phyloP scores from a whole-genome alignment of 1,140 invertebrate species.

The Diuraphis noxia region DNA sequence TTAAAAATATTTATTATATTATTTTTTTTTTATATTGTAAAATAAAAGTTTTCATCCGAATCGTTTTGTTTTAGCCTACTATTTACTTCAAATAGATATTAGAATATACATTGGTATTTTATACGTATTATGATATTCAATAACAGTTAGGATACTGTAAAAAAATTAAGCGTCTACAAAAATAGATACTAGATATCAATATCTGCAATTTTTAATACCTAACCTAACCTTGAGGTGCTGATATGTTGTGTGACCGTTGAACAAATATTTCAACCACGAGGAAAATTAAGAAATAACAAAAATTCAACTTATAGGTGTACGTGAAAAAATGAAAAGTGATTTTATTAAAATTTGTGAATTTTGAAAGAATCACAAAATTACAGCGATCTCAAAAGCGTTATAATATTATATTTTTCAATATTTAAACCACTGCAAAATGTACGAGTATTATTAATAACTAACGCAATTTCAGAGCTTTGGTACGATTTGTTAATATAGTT shows the following conservation, averaged over 20 bases:
- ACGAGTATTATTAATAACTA: neutral
- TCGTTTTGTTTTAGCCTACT: neutral
- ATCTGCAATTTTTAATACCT: neutral
- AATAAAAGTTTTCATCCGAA: constrained; percentile 20
- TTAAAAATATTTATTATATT: constrained; percentile 4
- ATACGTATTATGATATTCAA: neutral
- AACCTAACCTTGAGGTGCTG: neutral
- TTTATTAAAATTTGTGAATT: neutral
- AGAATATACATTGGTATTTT: neutral
- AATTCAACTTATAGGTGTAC: neutral
- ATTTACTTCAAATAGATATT: neutral
- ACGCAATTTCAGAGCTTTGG: neutral
- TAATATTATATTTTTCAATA: too few species aligned
- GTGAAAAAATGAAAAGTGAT: neutral
- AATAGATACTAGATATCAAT: neutral
- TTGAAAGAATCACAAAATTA: too few species aligned
- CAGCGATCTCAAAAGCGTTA: too few species aligned
- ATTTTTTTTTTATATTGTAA: neutral
- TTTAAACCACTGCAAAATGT: neutral
- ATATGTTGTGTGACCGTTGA: too few species aligned
- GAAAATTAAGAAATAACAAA: too few species aligned
- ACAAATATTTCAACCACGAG: too few species aligned
- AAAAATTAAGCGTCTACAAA: neutral
- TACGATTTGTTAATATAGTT: neutral
- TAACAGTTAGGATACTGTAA: neutral